These are phyloP conservation scores for Synergus laeviventris DNA, from an alignment of 2,888 invertebrate genomes.

Conservation along the genomic window DNA sequence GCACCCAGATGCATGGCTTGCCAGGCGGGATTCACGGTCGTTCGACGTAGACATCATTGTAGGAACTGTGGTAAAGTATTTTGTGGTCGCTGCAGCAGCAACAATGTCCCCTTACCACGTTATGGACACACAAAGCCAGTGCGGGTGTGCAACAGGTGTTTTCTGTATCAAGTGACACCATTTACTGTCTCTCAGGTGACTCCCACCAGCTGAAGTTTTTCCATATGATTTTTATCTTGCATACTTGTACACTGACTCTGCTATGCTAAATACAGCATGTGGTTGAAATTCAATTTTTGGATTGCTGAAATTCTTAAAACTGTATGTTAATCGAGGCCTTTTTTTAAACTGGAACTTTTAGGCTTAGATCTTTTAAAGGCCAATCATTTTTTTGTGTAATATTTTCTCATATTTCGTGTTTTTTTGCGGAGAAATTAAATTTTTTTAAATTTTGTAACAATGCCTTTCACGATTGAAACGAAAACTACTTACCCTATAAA, in stretches of 20 bases:
- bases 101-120: constrained; percentile 93
- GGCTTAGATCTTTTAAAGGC: too few relatives aligned
- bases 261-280: background rate
- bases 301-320: background rate
- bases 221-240: constrained; percentile 41
- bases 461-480: too few relatives aligned
- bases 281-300: constrained; percentile 24
- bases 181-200: constrained; percentile 77
- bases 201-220: constrained; percentile 69
- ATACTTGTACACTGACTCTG: constrained; percentile 35
- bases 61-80: constrained; percentile 98
- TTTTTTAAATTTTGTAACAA: too few relatives aligned
- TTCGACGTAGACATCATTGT: constrained; percentile 96
- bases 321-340: background rate
- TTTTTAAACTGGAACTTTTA: too few relatives aligned
- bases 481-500: too few relatives aligned
- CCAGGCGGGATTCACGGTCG: constrained; percentile 93
- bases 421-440: too few relatives aligned
- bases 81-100: constrained; percentile 95
- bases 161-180: constrained; percentile 84
- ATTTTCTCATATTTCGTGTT: too few relatives aligned
- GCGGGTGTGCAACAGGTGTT: constrained; percentile 94
- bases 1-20: constrained; percentile 96
- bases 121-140: constrained; percentile 95
- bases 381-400: too few relatives aligned